Base-by-base conservation (phyloP, 2,113 vertebrate species). In the Bos javanicus region DNA sequence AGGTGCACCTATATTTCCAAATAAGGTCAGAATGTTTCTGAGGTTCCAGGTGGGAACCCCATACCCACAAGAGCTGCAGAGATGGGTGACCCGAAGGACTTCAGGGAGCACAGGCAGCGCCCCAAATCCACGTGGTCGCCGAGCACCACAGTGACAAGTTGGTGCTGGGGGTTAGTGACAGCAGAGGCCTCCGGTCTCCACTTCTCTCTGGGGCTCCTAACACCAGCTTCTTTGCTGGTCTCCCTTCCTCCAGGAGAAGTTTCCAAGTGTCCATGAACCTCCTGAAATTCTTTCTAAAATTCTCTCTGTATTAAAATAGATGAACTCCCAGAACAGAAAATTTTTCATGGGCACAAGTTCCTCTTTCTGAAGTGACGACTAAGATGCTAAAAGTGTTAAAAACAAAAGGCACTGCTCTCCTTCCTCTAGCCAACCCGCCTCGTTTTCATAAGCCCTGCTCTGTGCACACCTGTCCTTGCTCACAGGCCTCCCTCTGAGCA, bases 91-190 rank as follows among this genome's bases (percentile, higher is more conserved):
- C 23, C 21, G 7, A 36, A 57, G 26, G 80, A 57, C 36, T 26
- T 16, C 12, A 62, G n/a, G 64, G 39, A 28, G 48, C 1, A 13
- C 0, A 14, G 46, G 80, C 21, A 17, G 10, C 4, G 17, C 10
- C 84, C 64, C 5, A n/a, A 59, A 25, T 21, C 17, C 2, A 15
- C 0, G 36, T 5, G 39, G 43, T 2, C 26, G 1, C 46, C 0
- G 2, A 50, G 78, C 9, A 28, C 36, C 14, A 3, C 3, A 5
- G 46, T 56, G 82, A n/a, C 16, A 36, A 86, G 46, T 6, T 19
- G 62, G 26, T 13, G 15, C 0, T 9, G 10, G 9, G n/a, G 19
- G n/a, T 71, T 23, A 71, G n/a, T 23, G 67, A 39, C 0, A 0
- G 15, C 15, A 48, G 52, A 57, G 60, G 33, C 10, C 30, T 28